Conservation (phyloP, 2,888 invertebrate genomes). For the Euzetes globulus region DNA sequence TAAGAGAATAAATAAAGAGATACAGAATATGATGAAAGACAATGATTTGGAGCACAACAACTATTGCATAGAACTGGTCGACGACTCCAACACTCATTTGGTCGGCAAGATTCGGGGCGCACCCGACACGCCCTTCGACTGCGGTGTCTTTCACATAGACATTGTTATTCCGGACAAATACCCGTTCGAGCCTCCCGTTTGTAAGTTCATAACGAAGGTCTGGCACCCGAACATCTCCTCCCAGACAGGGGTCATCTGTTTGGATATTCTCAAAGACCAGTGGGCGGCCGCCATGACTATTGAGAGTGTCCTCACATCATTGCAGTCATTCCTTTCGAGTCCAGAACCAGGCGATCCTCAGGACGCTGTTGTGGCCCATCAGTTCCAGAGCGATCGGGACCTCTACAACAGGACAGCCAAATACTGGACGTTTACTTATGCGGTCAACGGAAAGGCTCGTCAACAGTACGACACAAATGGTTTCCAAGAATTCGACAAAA, state of each 20-base stretch:
- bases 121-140: slow-evolving; percentile 52
- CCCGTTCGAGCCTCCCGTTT: slow-evolving; percentile 53
- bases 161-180: slow-evolving; percentile 53
- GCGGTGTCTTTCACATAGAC: slow-evolving; percentile 50
- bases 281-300: slow-evolving; percentile 55
- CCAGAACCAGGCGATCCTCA: slow-evolving; percentile 54
- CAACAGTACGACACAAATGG: background rate
- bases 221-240: slow-evolving; percentile 56
- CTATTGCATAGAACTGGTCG: background rate
- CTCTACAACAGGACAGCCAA: slow-evolving; percentile 51
- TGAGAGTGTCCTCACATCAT: slow-evolving; percentile 52
- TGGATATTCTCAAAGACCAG: slow-evolving; percentile 54
- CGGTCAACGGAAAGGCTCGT: slow-evolving; percentile 39
- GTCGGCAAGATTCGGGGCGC: background rate
- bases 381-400: slow-evolving; percentile 49
- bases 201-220: slow-evolving; percentile 52
- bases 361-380: slow-evolving; percentile 52
- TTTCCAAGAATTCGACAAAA: slow-evolving; percentile 31
- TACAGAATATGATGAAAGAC: background rate
- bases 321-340: slow-evolving; percentile 52
- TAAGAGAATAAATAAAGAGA: background rate
- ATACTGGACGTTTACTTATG: slow-evolving; percentile 52
- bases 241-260: slow-evolving; percentile 53
- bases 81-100: background rate
- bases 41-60: background rate